Evolutionary conservation across 2,797 vertebrate species (phyloP).

Genomic region (Tinamus major): DNA sequence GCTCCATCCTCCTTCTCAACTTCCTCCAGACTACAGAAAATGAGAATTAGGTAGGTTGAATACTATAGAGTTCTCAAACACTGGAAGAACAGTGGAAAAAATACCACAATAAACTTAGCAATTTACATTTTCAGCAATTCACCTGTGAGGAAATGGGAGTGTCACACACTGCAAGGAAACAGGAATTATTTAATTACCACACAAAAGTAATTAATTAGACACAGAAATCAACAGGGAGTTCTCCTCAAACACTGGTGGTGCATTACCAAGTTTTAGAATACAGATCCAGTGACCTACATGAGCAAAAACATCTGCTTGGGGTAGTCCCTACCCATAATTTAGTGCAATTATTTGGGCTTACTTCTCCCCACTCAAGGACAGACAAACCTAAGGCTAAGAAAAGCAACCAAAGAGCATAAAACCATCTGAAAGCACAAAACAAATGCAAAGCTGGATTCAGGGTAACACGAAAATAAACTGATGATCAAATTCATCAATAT

Average conservation of each 20-base stretch:
- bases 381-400: neutral
- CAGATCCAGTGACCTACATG: neutral
- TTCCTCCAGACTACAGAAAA: neutral
- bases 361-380: neutral
- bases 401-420: neutral
- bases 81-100: neutral
- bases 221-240: neutral
- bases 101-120: neutral
- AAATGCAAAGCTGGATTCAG: neutral
- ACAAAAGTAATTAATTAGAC: conserved; percentile 37
- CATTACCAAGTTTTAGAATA: neutral
- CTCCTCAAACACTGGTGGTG: conserved; percentile 28
- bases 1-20: neutral
- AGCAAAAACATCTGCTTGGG: neutral
- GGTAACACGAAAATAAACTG: neutral
- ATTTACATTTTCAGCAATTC: conserved; percentile 38
- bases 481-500: neutral
- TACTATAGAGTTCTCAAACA: accelerated
- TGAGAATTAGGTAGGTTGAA: neutral
- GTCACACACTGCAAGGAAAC: neutral
- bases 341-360: neutral
- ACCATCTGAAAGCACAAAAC: neutral
- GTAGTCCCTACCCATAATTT: neutral
- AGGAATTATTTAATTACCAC: conserved; percentile 44
- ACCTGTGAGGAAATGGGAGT: neutral